Base-by-base conservation (phyloP, 2,888 invertebrate species). In the Sesia apiformis region DNA sequence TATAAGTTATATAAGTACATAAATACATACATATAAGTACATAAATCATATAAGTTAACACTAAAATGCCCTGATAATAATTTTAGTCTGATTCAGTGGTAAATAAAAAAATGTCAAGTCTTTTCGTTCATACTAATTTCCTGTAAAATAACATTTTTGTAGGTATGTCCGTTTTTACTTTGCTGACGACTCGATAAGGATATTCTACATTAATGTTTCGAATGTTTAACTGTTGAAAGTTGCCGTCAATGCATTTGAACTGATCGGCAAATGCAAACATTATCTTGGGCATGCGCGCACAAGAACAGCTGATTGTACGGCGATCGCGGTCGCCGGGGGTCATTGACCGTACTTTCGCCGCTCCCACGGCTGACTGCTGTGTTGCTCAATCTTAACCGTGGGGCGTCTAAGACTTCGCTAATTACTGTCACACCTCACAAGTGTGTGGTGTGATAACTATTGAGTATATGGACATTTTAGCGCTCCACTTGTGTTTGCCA, bases 341-440 rank as follows among this genome's bases (percentile, higher is more conserved):
- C 82, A 72, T 74, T 74, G 86, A 79, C 85, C 88, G 78, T 66
- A 85, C 87, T 88, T 88, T 88, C 87, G 86, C 85, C 84, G 78
- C 81, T 85, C 83, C 84, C 85, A 83, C 85, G 81, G 67, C 76
- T 66, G 66, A 62, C 65, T 63, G 69, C 63, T 64, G 78, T 72
- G 69, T 84, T 81, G 84, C 84, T 81, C 80, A 81, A 84, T 74
- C 69, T 63, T 67, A 65, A 62, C 62, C 58, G 63, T 63, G 64
- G 63, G 69, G 65, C 62, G 70, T 70, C 70, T 76, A 70, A 78
- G 73, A 77, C 67, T 68, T 64, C 69, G 77, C 74, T 71, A 64
- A 67, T 66, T 67, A 63, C 56, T 57, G 60, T 58, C 63, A 63
- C 61, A 43, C 38, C 54, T 51, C 55, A 39, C 49, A 8, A 46